A percentile compares a stretch with the other conserved stretches of the same genome.
Evolutionary conservation across 2,113 vertebrate genomes (phyloP).

Genomic region (Ammodytes marinus): DNA sequence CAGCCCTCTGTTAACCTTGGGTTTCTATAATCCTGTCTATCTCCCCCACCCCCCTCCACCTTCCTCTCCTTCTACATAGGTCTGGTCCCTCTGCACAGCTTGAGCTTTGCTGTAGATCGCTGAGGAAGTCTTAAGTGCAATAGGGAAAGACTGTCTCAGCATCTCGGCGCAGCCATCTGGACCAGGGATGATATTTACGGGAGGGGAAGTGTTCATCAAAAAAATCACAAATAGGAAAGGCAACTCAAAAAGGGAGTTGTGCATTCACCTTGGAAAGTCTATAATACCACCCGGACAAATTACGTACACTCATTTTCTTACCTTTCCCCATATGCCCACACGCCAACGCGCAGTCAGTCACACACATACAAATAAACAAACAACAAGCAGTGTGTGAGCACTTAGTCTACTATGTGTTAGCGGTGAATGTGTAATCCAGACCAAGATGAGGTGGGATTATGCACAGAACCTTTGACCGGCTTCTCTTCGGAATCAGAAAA

Average conservation of each 20-base stretch:
- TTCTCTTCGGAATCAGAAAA: conserved; percentile 88
- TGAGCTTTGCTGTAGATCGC: conserved; percentile 39
- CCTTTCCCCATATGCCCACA: neutral
- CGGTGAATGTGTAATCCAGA: conserved; percentile 69
- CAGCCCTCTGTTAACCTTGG: conserved; percentile 28
- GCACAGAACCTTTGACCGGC: conserved; percentile 78
- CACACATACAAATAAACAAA: conserved; percentile 29
- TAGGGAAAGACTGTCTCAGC: conserved; percentile 19
- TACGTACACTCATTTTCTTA: neutral
- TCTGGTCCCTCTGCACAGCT: conserved; percentile 17
- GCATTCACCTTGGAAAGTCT: neutral
- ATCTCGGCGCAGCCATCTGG: conserved; percentile 35
- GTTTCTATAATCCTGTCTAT: neutral
- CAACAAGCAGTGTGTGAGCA: conserved; percentile 17
- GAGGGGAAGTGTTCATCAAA: neutral
- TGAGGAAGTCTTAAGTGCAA: conserved; percentile 39
- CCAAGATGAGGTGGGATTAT: conserved; percentile 76
- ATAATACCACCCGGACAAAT: neutral
- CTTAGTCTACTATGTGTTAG: conserved; percentile 34
- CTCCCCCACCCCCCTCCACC: conserved; percentile 17
- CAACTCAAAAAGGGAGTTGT: neutral
- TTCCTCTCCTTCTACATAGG: no score
- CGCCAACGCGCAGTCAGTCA: neutral
- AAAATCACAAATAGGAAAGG: neutral
- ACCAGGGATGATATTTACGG: conserved; percentile 4